These are phyloP conservation scores for Scaptomyza graminum DNA, from an alignment of 1,140 invertebrate species.

Conservation along the genomic window DNA sequence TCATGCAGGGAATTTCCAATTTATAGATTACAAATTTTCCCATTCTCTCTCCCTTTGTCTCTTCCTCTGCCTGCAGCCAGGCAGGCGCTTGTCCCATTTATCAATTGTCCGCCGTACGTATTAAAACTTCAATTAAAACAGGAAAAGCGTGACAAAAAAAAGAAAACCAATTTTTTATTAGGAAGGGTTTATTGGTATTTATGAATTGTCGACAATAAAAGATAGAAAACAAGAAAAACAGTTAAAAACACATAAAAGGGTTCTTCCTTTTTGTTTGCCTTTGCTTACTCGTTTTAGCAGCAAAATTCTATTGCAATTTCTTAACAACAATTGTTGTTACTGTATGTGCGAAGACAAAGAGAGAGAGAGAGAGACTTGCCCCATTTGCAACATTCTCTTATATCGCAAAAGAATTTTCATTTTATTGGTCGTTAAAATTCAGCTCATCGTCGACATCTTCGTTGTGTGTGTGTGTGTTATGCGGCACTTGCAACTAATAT, in stretches of 20 bases:
- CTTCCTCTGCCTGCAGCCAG: not conserved
- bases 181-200: not conserved
- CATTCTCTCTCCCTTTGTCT: constrained; percentile 4
- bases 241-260: not conserved
- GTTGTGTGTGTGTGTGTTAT: constrained; percentile 13
- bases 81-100: constrained; percentile 20
- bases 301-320: too few species aligned
- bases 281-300: too few species aligned
- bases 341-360: constrained; percentile 2
- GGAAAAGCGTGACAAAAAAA: constrained; percentile 1
- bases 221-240: not conserved
- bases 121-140: constrained; percentile 32
- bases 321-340: too few species aligned
- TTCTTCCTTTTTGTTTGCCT: too few species aligned
- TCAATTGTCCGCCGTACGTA: constrained; percentile 24
- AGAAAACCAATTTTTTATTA: not conserved
- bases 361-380: not conserved
- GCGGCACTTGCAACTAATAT: constrained; percentile 50
- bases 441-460: constrained; percentile 8
- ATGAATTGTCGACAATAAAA: too few species aligned
- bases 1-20: constrained; percentile 68
- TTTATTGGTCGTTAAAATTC: constrained; percentile 40
- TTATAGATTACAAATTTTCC: constrained; percentile 65
- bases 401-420: constrained; percentile 30
- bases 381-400: not conserved